These are phyloP conservation scores for Drosophila funebris DNA, from an alignment of 1,140 invertebrate genomes.

Conservation along the genomic window DNA sequence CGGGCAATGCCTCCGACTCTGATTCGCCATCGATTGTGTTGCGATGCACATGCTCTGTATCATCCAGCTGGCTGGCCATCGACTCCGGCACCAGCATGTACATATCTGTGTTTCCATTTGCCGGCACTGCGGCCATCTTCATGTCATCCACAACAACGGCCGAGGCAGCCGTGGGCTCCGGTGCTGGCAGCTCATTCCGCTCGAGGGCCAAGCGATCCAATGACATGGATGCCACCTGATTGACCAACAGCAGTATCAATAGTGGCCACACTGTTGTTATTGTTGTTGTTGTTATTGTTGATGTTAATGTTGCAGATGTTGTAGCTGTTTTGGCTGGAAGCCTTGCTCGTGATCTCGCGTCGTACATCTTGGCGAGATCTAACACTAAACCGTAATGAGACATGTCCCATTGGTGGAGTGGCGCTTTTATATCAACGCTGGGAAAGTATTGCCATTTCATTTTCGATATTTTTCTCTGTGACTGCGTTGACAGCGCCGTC, in stretches of 20 bases:
- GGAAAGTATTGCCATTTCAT: slow-evolving; percentile 83
- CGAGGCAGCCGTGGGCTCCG: background rate
- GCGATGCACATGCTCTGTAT: slow-evolving; percentile 63
- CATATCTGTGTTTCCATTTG: slow-evolving; percentile 58
- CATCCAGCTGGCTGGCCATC: slow-evolving; percentile 63
- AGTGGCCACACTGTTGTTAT: slow-evolving; percentile 9
- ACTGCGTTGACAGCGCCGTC: background rate
- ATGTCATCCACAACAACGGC: slow-evolving; percentile 68
- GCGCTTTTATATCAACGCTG: slow-evolving; percentile 82
- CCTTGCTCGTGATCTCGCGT: slow-evolving; percentile 70
- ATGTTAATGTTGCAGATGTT: background rate
- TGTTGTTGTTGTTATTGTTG: background rate
- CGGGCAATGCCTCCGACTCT: background rate
- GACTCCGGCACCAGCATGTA: slow-evolving; percentile 71
- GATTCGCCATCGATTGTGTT: slow-evolving; percentile 56
- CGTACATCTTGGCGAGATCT: slow-evolving; percentile 83
- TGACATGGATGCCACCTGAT: slow-evolving; percentile 56
- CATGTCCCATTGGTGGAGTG: slow-evolving; percentile 80
- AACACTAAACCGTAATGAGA: slow-evolving; percentile 83
- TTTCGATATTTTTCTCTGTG: slow-evolving; percentile 73
- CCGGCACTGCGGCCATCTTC: slow-evolving; percentile 64
- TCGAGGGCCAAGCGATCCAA: slow-evolving; percentile 74
- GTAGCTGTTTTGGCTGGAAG: slow-evolving; percentile 6
- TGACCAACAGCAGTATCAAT: slow-evolving; percentile 14
- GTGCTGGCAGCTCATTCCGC: slow-evolving; percentile 63